Evolutionary conservation across 2,797 vertebrate genomes (phyloP).

Genomic region (Mareca penelope): DNA sequence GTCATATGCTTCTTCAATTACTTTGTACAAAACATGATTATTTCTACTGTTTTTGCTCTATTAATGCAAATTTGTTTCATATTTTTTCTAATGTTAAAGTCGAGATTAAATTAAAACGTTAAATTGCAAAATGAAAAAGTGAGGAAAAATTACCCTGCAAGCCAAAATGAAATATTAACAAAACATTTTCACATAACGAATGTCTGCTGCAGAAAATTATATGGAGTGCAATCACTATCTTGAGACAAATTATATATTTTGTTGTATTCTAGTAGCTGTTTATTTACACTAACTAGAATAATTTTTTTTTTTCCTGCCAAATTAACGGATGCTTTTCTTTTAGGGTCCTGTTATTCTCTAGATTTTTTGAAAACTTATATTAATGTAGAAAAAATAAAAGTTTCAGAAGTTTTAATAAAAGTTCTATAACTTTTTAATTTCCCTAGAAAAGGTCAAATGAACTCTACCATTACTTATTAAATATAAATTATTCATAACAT

Average conservation of each 20-base stretch:
- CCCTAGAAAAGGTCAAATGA: background rate
- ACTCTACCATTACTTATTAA: background rate
- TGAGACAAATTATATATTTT: constrained; percentile 14
- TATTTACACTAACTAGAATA: background rate
- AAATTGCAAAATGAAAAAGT: constrained; percentile 66
- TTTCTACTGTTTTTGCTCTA: constrained; percentile 41
- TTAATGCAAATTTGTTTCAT: constrained; percentile 21
- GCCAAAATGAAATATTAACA: constrained; percentile 33
- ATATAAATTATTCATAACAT: background rate
- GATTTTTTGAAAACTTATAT: background rate
- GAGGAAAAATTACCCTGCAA: constrained; percentile 59
- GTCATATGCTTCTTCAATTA: constrained; percentile 30
- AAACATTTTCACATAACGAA: constrained; percentile 4
- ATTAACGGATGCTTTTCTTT: background rate
- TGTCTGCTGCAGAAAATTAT: constrained; percentile 8
- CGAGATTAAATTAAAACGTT: constrained; percentile 72
- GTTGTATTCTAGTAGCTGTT: background rate
- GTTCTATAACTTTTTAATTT: background rate
- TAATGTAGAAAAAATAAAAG: background rate
- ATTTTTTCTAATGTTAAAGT: constrained; percentile 53
- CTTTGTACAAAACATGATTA: constrained; percentile 39
- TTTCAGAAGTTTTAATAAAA: background rate
- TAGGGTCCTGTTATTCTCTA: background rate
- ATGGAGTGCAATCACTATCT: background rate
- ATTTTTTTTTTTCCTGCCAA: background rate